phyloP scores from a whole-genome alignment of 2,888 invertebrate species.

The Macrosoma leucophasiata region DNA sequence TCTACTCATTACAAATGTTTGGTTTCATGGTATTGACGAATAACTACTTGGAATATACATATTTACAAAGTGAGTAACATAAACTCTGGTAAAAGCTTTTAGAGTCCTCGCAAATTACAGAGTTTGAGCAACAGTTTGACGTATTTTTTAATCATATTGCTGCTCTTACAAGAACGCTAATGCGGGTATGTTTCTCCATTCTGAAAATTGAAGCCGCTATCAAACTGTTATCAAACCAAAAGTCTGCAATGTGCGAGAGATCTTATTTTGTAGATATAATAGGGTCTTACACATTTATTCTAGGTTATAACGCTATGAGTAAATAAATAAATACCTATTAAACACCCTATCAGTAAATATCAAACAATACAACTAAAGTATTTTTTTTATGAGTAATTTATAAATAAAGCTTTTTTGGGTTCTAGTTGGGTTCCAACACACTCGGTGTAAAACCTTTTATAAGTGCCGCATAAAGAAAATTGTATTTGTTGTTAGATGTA shows the following conservation, averaged over 20 bases:
- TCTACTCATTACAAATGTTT: constrained; percentile 69
- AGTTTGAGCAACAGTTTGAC: no score
- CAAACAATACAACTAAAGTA: constrained; percentile 29
- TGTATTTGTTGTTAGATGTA: no score
- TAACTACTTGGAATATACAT: constrained; percentile 71
- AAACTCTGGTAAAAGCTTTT: constrained; percentile 59
- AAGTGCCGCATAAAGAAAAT: no score
- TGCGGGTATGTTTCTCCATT: no score
- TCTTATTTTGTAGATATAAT: no score
- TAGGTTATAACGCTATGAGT: constrained; percentile 41
- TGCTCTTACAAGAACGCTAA: no score
- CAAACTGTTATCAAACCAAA: no score
- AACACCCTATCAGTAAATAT: constrained; percentile 30
- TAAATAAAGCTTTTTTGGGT: constrained; percentile 6
- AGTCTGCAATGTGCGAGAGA: no score
- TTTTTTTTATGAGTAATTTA: constrained; percentile 6
- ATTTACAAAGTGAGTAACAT: constrained; percentile 64
- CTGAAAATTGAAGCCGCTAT: no score
- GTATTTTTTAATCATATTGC: no score
- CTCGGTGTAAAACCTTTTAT: constrained; percentile 7
- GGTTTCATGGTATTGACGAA: constrained; percentile 71
- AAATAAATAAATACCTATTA: constrained; percentile 57
- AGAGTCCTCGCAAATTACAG: no score
- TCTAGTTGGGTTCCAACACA: constrained; percentile 5
- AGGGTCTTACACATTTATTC: constrained; percentile 30